These are phyloP conservation scores for Montipora cactus DNA, from an alignment of 64 coral and sea anemone species.

Conservation along the genomic window DNA sequence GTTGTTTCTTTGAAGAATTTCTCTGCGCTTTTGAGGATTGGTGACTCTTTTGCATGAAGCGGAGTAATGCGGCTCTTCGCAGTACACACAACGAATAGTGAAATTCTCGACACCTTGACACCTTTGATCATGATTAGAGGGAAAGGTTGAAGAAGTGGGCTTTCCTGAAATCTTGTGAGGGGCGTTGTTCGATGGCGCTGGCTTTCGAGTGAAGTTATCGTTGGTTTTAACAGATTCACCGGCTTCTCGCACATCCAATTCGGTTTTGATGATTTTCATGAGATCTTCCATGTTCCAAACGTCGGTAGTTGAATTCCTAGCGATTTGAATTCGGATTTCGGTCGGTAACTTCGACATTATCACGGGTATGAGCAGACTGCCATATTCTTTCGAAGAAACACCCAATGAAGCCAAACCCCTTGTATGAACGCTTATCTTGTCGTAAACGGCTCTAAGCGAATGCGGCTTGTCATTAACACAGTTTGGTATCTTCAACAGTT, in stretches of 20 bases:
- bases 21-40: neutral
- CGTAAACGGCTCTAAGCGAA: neutral
- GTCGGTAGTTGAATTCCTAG: neutral
- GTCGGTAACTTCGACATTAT: slow-evolving; percentile 32
- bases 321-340: neutral
- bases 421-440: slow-evolving; percentile 8
- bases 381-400: slow-evolving; percentile 10
- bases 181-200: neutral
- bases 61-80: neutral
- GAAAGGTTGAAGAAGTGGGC: neutral
- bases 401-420: slow-evolving; percentile 18
- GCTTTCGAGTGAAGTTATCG: neutral
- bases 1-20: neutral
- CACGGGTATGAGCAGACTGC: slow-evolving; percentile 8
- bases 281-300: slow-evolving; percentile 47
- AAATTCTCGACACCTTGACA: neutral
- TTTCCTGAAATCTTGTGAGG: neutral
- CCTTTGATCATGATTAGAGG: neutral
- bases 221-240: neutral
- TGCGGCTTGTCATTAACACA: neutral
- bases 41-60: neutral
- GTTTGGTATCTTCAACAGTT: neutral
- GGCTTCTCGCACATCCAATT: neutral
- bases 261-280: neutral
- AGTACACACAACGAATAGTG: neutral